Base-by-base conservation (phyloP, 23 tunicate species). In the Trididemnum miniatum region DNA sequence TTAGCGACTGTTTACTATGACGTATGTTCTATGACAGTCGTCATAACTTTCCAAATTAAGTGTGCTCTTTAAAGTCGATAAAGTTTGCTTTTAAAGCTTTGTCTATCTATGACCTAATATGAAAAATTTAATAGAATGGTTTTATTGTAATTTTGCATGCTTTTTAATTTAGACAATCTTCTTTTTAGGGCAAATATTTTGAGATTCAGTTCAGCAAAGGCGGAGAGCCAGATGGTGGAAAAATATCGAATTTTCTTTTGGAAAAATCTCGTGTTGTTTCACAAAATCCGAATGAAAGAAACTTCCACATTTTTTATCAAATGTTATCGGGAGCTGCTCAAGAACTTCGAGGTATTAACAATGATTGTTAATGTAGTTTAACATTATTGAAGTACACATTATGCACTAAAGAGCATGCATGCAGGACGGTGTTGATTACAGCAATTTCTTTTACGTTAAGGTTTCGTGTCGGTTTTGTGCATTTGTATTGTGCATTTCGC, bases 151-250 rank as follows among this genome's bases (percentile, higher is more conserved):
- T n/a, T n/a, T n/a, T n/a, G n/a, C n/a, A n/a, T n/a, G n/a, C n/a
- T n/a, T n/a, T n/a, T n/a, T n/a, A n/a, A n/a, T n/a, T n/a, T n/a
- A n/a, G n/a, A 49, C 57, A n/a, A n/a, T 54, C 65, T 80, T 22
- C 34, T 51, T 66, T 83, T 27, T 65, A 89, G 94, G 94, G 99
- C 23, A 96, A 96, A 80, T 96, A 87, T 83, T 96, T 96, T 87
- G 97, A 96, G 57, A 96, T 96, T 80, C 96, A 92, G 36, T 96
- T 96, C 78, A 96, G 92, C 67, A 33, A 92, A 65, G 99, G 99
- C 40, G 99, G 99, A 1, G 96, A 92, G 37, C 99, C 99, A 0
- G 99, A 90, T 35, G 99, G 99, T 4, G 99, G 99, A 30, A 90
- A 90, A 29, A 96, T 96, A 30, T 92, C 96, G 35, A 92, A 96